Evolutionary conservation across 2,113 vertebrate genomes (phyloP), one percentile per base, ranked within the genome.

Genomic region (Pimephales promelas): DNA sequence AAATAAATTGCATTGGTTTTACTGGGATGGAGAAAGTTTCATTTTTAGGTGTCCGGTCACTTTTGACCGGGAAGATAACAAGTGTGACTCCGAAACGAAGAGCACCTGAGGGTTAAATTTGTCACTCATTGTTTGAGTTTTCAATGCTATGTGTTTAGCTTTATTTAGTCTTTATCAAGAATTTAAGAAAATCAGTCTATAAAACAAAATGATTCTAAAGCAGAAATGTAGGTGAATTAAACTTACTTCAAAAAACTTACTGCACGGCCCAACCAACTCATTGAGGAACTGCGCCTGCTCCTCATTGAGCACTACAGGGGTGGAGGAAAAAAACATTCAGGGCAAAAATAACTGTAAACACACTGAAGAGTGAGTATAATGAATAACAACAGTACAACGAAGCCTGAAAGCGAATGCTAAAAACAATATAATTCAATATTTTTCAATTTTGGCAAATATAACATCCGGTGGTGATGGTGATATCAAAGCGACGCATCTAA

Each of bases 281-380:
- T 87, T 90, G 9, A 98, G 94, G 56, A 96, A 96, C 90, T 97
- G 93, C 16, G 93, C 90, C 92, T 98, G 96, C 26, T 98, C 97
- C 57, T 96, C 94, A 2, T 87, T 95, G 68, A 98, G 89, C 49
- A 90, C 96, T 97, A 85, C 0, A 71, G 16, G 20, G 9, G 52
- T 18, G 0, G 47, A 3, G 31, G 75, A 45, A 5, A 13, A n/a
- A 8, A 61, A 26, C 2, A 54, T 10, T 47, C 13, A 36, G 36
- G 4, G 26, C 13, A 36, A 8, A 26, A 26, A 56, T 7, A 20
- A 24, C 7, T 47, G 40, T 49, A 34, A 10, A 31, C 24, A 2
- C 61, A 75, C 40, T 13, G 13, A 57, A 26, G 26, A 18, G 68
- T 5, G 31, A 14, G 26, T 31, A 54, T 34, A 54, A 75, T 8